A percentile compares a stretch with the other conserved stretches of the same genome.
Conservation (phyloP, 2,888 invertebrate species). For the Stictocephala bisonia region DNA sequence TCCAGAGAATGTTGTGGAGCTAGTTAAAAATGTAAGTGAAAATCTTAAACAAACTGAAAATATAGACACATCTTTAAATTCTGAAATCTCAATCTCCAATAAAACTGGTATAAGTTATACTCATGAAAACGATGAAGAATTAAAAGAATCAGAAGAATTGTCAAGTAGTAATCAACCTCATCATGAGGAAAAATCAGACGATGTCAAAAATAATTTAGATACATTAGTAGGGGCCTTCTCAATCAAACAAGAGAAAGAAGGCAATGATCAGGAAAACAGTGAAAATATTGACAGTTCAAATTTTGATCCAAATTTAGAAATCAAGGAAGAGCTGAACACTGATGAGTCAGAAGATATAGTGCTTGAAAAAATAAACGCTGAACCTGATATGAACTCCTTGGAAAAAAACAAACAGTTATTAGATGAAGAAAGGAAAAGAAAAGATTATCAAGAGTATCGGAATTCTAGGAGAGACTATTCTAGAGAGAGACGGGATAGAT, state of each 20-base stretch:
- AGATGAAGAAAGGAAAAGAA: slow-evolving; percentile 21
- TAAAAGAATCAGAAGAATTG: neutral
- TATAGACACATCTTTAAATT: no score
- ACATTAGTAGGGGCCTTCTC: no score
- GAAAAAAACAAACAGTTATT: slow-evolving; percentile 10
- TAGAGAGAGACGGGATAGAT: slow-evolving; percentile 20
- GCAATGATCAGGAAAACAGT: no score
- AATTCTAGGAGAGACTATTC: slow-evolving; percentile 30
- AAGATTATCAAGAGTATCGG: neutral
- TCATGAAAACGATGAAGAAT: neutral
- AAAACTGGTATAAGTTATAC: no score
- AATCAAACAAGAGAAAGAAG: no score
- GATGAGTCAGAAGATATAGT: slow-evolving; percentile 12
- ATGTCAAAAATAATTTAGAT: no score
- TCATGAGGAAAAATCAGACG: no score
- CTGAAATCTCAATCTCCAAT: no score
- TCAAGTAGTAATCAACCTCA: neutral
- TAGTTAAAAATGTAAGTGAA: no score
- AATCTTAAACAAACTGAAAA: no score
- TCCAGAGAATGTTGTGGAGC: no score
- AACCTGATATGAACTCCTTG: neutral
- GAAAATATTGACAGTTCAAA: slow-evolving; percentile 43
- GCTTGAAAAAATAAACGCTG: slow-evolving; percentile 13
- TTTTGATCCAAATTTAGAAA: slow-evolving; percentile 2
- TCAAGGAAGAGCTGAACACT: slow-evolving; percentile 31